Percentiles rank a stretch among this genome's conserved stretches.
These are phyloP conservation scores for Allolobophora icterica DNA, from an alignment of 2,888 invertebrate genomes.

Conservation along the genomic window DNA sequence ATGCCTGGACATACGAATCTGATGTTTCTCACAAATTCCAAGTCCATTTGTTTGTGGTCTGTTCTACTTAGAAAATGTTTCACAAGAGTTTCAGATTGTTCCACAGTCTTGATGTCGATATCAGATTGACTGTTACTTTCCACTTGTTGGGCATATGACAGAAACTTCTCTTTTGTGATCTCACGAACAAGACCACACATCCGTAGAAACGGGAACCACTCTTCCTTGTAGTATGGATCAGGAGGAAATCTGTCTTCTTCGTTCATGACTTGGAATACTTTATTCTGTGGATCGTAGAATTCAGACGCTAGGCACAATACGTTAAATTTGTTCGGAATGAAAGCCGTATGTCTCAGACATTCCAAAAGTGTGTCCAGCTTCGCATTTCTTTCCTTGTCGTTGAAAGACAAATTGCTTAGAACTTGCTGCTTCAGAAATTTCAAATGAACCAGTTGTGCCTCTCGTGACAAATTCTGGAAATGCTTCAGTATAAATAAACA, in stretches of 20 bases:
- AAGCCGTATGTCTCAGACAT: constrained; percentile 43
- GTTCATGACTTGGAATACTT: constrained; percentile 48
- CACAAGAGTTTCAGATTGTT: background rate
- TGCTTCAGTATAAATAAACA: constrained; percentile 47
- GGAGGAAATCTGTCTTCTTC: constrained; percentile 46
- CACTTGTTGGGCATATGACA: constrained; percentile 45
- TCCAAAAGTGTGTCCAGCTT: constrained; percentile 37
- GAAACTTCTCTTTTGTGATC: constrained; percentile 45
- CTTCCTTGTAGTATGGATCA: constrained; percentile 47
- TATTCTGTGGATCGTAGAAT: constrained; percentile 50
- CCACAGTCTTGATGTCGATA: background rate
- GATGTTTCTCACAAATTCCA: constrained; percentile 44
- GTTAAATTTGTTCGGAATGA: constrained; percentile 43
- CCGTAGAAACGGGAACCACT: constrained; percentile 49
- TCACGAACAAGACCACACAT: constrained; percentile 46
- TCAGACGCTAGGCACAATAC: constrained; percentile 33
- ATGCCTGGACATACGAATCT: constrained; percentile 47
- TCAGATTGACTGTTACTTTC: constrained; percentile 42
- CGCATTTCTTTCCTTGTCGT: constrained; percentile 35
- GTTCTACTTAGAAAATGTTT: background rate
- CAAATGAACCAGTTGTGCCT: constrained; percentile 46
- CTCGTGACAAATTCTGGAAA: constrained; percentile 45
- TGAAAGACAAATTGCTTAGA: background rate
- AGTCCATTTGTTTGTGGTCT: constrained; percentile 34
- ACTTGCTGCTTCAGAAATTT: constrained; percentile 46